These are phyloP conservation scores for Hypomecis atomaria DNA, from an alignment of 2,888 invertebrate genomes.

Conservation along the genomic window DNA sequence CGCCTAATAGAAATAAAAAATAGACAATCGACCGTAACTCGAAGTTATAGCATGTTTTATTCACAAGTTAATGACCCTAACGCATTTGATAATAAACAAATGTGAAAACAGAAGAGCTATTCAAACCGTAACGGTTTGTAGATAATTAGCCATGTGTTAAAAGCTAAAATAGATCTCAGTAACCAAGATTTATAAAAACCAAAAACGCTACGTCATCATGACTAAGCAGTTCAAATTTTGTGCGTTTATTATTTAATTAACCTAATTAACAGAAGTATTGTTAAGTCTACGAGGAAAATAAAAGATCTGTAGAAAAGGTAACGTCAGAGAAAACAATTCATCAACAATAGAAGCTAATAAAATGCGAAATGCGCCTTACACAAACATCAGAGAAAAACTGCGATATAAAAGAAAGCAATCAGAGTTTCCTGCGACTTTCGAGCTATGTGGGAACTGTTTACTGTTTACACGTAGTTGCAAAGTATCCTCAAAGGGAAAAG, in stretches of 20 bases:
- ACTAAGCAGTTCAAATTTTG: constrained; percentile 2
- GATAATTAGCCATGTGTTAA: constrained; percentile 8
- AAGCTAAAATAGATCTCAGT: constrained; percentile 2
- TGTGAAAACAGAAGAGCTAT: constrained; percentile 24
- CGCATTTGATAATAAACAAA: constrained; percentile 41
- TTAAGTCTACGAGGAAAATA: constrained; percentile 9
- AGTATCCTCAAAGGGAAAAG: constrained; percentile 41
- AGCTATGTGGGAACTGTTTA: constrained; percentile 37
- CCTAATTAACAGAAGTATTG: constrained; percentile 4
- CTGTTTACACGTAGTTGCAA: constrained; percentile 31
- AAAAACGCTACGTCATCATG: constrained; percentile 4
- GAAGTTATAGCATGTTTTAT: constrained; percentile 46
- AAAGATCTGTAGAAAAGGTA: constrained; percentile 6
- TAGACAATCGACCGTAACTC: constrained; percentile 41
- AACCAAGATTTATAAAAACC: neutral
- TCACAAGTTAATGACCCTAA: constrained; percentile 34
- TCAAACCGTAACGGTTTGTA: constrained; percentile 16
- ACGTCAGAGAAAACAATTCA: constrained; percentile 27
- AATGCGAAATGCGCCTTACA: constrained; percentile 10
- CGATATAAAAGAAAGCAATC: constrained; percentile 42
- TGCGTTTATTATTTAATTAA: constrained; percentile 4
- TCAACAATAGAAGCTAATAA: constrained; percentile 17
- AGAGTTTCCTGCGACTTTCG: constrained; percentile 27
- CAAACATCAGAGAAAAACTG: constrained; percentile 32
- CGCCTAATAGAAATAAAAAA: constrained; percentile 39